phyloP scores from a whole-genome alignment of 2,113 vertebrate genomes.

The Coregonus clupeaformis region DNA sequence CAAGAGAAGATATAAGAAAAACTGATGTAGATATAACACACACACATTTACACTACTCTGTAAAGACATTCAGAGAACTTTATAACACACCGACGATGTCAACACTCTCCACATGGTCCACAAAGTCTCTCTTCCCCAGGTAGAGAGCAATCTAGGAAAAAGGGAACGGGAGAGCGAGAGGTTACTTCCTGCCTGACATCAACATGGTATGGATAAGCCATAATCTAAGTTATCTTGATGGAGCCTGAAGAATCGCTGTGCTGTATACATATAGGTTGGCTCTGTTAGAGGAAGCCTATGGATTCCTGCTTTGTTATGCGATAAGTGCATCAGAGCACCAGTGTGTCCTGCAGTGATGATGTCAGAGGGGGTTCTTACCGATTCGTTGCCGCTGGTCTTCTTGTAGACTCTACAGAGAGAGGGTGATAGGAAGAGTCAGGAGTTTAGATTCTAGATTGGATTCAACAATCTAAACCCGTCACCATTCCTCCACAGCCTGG shows the following conservation, averaged over 20 bases:
- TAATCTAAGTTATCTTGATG: conserved; percentile 26
- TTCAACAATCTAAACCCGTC: background rate
- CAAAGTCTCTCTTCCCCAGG: conserved; percentile 86
- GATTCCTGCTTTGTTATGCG: too few relatives aligned
- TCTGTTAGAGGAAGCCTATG: too few relatives aligned
- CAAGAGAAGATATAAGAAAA: conserved; percentile 6
- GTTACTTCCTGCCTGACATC: conserved; percentile 48
- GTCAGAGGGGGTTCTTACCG: conserved; percentile 70
- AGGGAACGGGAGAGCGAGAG: background rate
- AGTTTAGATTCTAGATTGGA: background rate
- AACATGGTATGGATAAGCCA: conserved; percentile 34
- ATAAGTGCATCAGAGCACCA: background rate
- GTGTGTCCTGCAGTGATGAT: conserved; percentile 42
- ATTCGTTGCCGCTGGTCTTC: conserved; percentile 83
- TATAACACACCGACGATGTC: conserved; percentile 80
- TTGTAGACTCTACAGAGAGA: conserved; percentile 79
- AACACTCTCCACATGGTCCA: conserved; percentile 79
- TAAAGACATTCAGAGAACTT: too few relatives aligned
- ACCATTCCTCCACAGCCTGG: too few relatives aligned
- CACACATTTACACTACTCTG: background rate
- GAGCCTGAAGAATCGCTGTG: background rate
- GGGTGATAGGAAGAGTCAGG: background rate
- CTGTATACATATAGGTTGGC: too few relatives aligned
- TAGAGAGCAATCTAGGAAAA: conserved; percentile 81
- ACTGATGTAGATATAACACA: background rate